Evolutionary conservation across 2,113 vertebrate genomes (phyloP).

Genomic region (Gopherus evgoodei): DNA sequence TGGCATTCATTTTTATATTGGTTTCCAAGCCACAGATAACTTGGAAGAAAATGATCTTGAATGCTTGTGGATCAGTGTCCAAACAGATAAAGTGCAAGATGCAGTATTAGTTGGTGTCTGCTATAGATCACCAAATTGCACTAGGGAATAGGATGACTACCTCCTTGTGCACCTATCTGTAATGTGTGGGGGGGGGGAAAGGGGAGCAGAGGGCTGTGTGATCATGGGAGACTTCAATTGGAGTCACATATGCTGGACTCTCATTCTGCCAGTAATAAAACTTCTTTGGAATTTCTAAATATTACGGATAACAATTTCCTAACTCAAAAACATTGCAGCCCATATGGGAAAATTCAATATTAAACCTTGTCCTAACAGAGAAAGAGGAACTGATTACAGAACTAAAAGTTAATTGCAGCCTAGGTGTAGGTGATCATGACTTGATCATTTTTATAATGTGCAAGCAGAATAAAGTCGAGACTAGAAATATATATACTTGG

Average conservation of each 20-base stretch:
- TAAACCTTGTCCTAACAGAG: not conserved
- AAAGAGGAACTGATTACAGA: not conserved
- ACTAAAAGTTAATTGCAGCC: not conserved
- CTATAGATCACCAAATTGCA: too few species aligned
- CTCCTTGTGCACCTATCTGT: too few species aligned
- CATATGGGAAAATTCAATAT: not conserved
- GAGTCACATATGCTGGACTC: not conserved
- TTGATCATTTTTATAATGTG: not conserved
- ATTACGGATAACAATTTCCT: not conserved
- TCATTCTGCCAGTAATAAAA: not conserved
- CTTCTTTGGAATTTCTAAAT: not conserved
- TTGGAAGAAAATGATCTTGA: too few species aligned
- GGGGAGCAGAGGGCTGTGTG: too few species aligned
- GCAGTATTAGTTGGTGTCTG: too few species aligned
- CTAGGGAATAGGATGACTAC: too few species aligned
- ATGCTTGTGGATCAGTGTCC: too few species aligned
- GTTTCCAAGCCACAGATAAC: too few species aligned
- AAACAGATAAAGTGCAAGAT: too few species aligned
- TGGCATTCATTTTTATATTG: too few species aligned
- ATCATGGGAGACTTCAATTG: not conserved
- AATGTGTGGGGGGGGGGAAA: too few species aligned
- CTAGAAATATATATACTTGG: not conserved
- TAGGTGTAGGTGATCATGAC: not conserved
- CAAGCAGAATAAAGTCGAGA: not conserved
- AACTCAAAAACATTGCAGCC: not conserved